Evolutionary conservation across 2,888 invertebrate genomes (phyloP), one percentile per base, ranked within the genome.

Genomic region (Malachius bipustulatus): DNA sequence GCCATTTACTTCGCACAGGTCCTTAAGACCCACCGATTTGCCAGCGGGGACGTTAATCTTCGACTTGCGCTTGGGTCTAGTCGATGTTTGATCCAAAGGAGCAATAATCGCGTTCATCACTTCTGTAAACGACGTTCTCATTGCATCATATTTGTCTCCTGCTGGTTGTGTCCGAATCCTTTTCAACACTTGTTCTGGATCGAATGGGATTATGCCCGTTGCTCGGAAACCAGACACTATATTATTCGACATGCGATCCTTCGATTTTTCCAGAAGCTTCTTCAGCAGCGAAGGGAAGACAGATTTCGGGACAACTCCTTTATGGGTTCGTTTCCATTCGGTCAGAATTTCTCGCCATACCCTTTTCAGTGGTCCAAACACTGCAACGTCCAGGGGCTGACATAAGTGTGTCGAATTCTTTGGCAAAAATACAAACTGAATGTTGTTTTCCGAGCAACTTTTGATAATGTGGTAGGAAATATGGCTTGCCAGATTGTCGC

Each of bases 401-500:
- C 36, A 36, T 15, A 50, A 14, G 36, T 50, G 47, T 9, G 48
- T 49, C 4, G 41, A 35, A 35, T 54, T 45, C 11, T 38, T 34
- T 14, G 47, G 47, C 11, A 52, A 34, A 30, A 37, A n/a, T n/a
- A 53, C 37, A n/a, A n/a, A n/a, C n/a, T n/a, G n/a, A n/a, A n/a
- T n/a, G n/a, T n/a, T n/a, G 35, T 54, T 42, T 19, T 50, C 39
- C 42, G 48, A 36, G 36, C 56, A 59, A n/a, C 35, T 12, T 30
- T 47, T 14, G 3, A 57, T 31, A 36, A 56, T 46, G 6, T 36
- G 32, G 13, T 28, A 30, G 33, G 38, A 47, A 12, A 53, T 19
- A 33, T 56, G 54, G 35, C 40, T 39, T 36, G 45, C 34, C 32
- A 55, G 38, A 40, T 55, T 58, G 41, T 59, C 50, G 9, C 55